Percentiles rank a stretch among this genome's conserved stretches.
Conservation (phyloP, 2,797 vertebrate genomes). For the Clamator glandarius region DNA sequence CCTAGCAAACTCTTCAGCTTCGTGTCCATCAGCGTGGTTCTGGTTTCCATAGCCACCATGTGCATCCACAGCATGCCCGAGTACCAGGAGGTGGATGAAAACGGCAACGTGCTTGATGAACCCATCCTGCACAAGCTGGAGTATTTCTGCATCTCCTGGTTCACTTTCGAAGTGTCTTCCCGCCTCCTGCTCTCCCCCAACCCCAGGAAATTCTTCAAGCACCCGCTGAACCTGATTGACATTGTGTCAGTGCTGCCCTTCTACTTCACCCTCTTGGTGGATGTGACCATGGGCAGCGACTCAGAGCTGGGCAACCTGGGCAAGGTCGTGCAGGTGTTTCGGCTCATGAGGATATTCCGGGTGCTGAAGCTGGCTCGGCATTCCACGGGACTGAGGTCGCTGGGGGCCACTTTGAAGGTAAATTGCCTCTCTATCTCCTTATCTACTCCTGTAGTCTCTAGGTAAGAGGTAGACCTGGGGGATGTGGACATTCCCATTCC, state of each 20-base stretch:
- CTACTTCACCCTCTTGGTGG: slow-evolving; percentile 91
- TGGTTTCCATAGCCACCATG: slow-evolving; percentile 92
- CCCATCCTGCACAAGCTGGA: slow-evolving; percentile 87
- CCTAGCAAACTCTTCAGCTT: slow-evolving; percentile 97
- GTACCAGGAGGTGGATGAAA: slow-evolving; percentile 86
- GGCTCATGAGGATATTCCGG: slow-evolving; percentile 95
- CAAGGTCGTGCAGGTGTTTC: slow-evolving; percentile 93
- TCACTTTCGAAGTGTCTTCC: slow-evolving; percentile 93
- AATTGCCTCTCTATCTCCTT: slow-evolving; percentile 28
- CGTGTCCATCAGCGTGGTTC: slow-evolving; percentile 91
- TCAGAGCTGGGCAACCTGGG: slow-evolving; percentile 88
- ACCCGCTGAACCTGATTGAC: slow-evolving; percentile 95
- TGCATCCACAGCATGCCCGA: slow-evolving; percentile 97
- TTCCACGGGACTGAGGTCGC: slow-evolving; percentile 92
- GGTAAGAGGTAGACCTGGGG: background rate
- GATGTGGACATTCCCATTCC: background rate
- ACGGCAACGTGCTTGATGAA: slow-evolving; percentile 81
- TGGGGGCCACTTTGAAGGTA: slow-evolving; percentile 96
- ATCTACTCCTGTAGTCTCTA: background rate
- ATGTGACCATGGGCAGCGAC: slow-evolving; percentile 81
- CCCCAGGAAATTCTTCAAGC: slow-evolving; percentile 90
- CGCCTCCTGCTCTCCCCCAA: slow-evolving; percentile 93
- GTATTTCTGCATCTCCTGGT: slow-evolving; percentile 96
- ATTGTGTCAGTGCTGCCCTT: slow-evolving; percentile 92
- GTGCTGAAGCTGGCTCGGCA: slow-evolving; percentile 96